Conservation (phyloP, 1,140 invertebrate species). For the Neodiprion pinetum region DNA sequence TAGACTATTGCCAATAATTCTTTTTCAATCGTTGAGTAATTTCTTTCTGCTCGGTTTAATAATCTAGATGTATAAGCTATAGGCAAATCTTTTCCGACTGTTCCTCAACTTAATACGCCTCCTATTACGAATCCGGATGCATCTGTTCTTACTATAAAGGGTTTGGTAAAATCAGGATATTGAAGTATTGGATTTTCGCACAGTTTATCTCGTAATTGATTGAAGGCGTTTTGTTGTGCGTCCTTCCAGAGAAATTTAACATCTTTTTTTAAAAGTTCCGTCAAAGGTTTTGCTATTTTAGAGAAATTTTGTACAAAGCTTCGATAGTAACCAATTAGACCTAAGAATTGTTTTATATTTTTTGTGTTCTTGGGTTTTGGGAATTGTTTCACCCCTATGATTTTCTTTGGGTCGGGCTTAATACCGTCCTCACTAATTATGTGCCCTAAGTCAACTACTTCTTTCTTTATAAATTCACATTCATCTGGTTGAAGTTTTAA, state of each 20-base stretch:
- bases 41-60: slow-evolving; percentile 33
- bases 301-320: slow-evolving; percentile 40
- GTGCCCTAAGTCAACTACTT: slow-evolving; percentile 60
- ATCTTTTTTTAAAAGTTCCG: slow-evolving; percentile 37
- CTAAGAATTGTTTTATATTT: slow-evolving; percentile 55
- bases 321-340: slow-evolving; percentile 40
- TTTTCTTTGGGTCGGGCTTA: slow-evolving; percentile 34
- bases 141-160: slow-evolving; percentile 17
- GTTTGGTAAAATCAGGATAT: slow-evolving; percentile 9
- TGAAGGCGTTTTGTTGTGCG: slow-evolving; percentile 29
- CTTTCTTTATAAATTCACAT: slow-evolving; percentile 56
- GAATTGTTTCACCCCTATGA: slow-evolving; percentile 43
- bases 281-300: slow-evolving; percentile 35
- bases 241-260: slow-evolving; percentile 32
- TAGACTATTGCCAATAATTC: background rate
- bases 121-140: slow-evolving; percentile 23
- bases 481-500: slow-evolving; percentile 57
- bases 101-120: slow-evolving; percentile 19
- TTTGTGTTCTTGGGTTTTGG: slow-evolving; percentile 47
- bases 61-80: slow-evolving; percentile 37
- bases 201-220: slow-evolving; percentile 28
- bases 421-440: slow-evolving; percentile 51
- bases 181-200: slow-evolving; percentile 9
- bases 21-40: slow-evolving; percentile 52
- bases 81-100: slow-evolving; percentile 16